Base-by-base conservation (phyloP, 2,113 vertebrate genomes). In the Pyrgilauda ruficollis region DNA sequence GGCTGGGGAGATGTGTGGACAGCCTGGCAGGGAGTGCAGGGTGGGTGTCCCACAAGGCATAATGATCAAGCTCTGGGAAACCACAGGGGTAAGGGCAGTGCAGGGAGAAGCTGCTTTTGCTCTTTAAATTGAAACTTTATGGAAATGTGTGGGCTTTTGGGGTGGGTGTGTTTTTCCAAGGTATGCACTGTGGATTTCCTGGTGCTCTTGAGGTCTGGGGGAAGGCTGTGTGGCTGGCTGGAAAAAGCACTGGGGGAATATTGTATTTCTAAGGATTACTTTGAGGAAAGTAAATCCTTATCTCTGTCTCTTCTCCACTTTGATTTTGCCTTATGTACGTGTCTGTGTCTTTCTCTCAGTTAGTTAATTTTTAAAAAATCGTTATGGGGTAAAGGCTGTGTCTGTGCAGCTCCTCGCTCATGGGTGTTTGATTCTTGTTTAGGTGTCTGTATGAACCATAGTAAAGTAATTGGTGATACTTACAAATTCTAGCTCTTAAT, bases 211-310 rank as follows among this genome's bases (percentile, higher is more conserved):
- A 64, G 56, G 73, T 78, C 56, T 81, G 15, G 17, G 30, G 13
- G 14, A 47, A 61, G 58, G 72, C 41, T 68, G 8, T 75, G 53
- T 78, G 82, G 47, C 64, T 82, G 73, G 28, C 58, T 85, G 58
- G 66, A 64, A 87, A 55, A 39, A 20, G 27, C 33, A 37, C 75
- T 62, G 23, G 79, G 95, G 76, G 88, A 80, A 76, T 94, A 92
- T 69, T 88, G 16, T 53, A 41, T 96, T 94, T 58, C 79, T 23
- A 50, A 73, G 26, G 79, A 66, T 69, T 49, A 46, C 72, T 82
- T 52, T 39, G 70, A 58, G 59, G 67, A 88, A 77, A 53, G 77
- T 13, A 26, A 66, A 66, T 72, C 24, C 39, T 31, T 81, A 81
- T 64, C 52, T 84, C 28, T 46, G 4, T 81, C 28, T 77, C 28